These are phyloP conservation scores for Myxocyprinus asiaticus DNA, from an alignment of 2,113 vertebrate genomes.

Conservation along the genomic window DNA sequence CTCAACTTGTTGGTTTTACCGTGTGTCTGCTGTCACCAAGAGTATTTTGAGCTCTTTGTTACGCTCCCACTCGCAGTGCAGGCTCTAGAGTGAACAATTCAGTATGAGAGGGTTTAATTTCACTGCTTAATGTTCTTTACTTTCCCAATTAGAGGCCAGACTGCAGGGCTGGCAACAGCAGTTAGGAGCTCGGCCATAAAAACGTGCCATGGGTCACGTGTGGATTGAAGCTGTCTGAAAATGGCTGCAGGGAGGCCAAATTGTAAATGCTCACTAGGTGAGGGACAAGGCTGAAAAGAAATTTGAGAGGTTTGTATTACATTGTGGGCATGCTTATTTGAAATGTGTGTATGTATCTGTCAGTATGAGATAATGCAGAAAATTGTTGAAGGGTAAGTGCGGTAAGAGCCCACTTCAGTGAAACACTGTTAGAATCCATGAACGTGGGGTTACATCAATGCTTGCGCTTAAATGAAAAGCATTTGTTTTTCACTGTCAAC, in stretches of 20 bases:
- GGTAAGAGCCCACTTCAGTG: slow-evolving; percentile 32
- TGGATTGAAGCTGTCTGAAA: slow-evolving; percentile 44
- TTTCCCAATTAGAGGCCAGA: slow-evolving; percentile 29
- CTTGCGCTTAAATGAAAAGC: neutral
- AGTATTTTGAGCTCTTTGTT: slow-evolving; percentile 29
- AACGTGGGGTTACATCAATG: slow-evolving; percentile 7
- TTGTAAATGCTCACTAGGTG: slow-evolving; percentile 17
- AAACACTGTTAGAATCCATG: slow-evolving; percentile 7
- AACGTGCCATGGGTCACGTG: slow-evolving; percentile 43
- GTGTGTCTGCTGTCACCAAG: slow-evolving; percentile 38
- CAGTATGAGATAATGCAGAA: slow-evolving; percentile 28
- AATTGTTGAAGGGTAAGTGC: slow-evolving; percentile 16
- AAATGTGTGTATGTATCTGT: slow-evolving; percentile 24
- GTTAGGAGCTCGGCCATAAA: slow-evolving; percentile 50
- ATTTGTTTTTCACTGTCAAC: neutral
- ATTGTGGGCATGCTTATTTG: slow-evolving; percentile 33
- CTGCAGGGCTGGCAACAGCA: slow-evolving; percentile 42
- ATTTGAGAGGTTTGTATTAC: slow-evolving; percentile 46
- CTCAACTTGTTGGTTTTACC: slow-evolving; percentile 32
- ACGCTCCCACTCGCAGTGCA: slow-evolving; percentile 31
- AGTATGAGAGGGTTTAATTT: slow-evolving; percentile 46
- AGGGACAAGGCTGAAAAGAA: slow-evolving; percentile 18
- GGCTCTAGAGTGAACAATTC: slow-evolving; percentile 32
- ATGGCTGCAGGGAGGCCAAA: slow-evolving; percentile 43
- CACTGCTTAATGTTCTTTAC: slow-evolving; percentile 39